Conservation (phyloP, 2,797 vertebrate species). For the Antrozous pallidus region DNA sequence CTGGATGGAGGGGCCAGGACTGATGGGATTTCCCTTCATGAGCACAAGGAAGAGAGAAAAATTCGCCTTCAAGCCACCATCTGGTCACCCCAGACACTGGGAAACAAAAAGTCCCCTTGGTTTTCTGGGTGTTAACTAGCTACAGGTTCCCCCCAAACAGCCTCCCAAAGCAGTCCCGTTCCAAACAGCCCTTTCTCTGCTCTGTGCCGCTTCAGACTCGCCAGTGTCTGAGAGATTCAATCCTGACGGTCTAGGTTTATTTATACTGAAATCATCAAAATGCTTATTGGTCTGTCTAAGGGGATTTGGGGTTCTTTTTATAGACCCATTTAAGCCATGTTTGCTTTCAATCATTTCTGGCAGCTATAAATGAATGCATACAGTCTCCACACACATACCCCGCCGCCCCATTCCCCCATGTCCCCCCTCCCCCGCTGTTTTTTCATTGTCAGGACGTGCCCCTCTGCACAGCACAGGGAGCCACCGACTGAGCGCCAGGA, state of each 20-base stretch:
- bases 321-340: neutral
- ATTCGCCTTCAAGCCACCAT: fast-evolving
- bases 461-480: fast-evolving
- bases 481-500: fast-evolving
- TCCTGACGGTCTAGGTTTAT: slow-evolving; percentile 31
- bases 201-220: neutral
- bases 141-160: fast-evolving
- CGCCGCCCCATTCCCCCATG: too few relatives aligned
- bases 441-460: neutral
- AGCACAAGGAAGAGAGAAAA: neutral
- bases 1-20: neutral
- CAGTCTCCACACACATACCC: neutral
- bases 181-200: fast-evolving
- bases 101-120: too few relatives aligned
- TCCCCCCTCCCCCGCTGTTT: fast-evolving
- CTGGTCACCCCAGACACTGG: neutral
- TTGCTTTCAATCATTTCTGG: neutral
- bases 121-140: neutral
- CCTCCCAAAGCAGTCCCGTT: neutral
- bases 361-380: neutral
- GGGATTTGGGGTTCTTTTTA: neutral
- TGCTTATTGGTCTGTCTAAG: neutral
- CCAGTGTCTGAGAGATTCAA: neutral
- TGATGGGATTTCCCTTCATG: too few relatives aligned
- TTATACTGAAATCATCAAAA: neutral